phyloP scores from a whole-genome alignment of 2,888 invertebrate species.

The Noctuana brunneofusca region DNA sequence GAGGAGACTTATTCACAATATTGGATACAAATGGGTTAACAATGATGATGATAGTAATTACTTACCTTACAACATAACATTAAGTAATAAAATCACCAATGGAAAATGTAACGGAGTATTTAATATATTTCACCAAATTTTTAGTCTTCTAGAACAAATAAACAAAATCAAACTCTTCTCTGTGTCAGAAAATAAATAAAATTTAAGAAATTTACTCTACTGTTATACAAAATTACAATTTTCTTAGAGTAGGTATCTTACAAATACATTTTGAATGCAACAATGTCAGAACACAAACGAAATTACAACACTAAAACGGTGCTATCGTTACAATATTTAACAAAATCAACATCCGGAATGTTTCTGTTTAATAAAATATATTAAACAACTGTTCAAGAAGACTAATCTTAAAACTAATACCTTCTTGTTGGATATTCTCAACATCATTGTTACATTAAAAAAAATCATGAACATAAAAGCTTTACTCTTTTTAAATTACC shows the following conservation, averaged over 20 bases:
- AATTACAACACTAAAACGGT: conserved; percentile 15
- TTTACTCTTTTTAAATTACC: too few relatives aligned
- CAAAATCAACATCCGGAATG: conserved; percentile 37
- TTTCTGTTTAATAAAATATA: conserved; percentile 33
- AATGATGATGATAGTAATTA: too few relatives aligned
- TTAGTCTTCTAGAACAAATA: conserved; percentile 66
- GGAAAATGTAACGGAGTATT: conserved; percentile 45
- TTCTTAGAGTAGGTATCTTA: conserved; percentile 23
- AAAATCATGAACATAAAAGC: too few relatives aligned
- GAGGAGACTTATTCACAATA: too few relatives aligned
- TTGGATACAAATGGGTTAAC: too few relatives aligned
- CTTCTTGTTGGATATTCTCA: conserved; percentile 53
- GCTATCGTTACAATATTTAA: conserved; percentile 20
- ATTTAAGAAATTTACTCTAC: conserved; percentile 12
- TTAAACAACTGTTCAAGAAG: conserved; percentile 55
- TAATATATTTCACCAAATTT: conserved; percentile 59
- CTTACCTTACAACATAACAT: too few relatives aligned
- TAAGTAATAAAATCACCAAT: conserved; percentile 10
- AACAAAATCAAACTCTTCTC: conserved; percentile 29
- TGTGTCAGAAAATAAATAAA: conserved; percentile 29
- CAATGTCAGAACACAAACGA: conserved; percentile 21
- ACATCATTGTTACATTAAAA: conserved; percentile 36
- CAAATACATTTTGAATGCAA: conserved; percentile 34
- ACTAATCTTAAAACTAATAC: conserved; percentile 55
- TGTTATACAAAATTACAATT: conserved; percentile 30